These are phyloP conservation scores for Monarcha castaneiventris DNA, from an alignment of 2,113 vertebrate genomes.

Conservation along the genomic window DNA sequence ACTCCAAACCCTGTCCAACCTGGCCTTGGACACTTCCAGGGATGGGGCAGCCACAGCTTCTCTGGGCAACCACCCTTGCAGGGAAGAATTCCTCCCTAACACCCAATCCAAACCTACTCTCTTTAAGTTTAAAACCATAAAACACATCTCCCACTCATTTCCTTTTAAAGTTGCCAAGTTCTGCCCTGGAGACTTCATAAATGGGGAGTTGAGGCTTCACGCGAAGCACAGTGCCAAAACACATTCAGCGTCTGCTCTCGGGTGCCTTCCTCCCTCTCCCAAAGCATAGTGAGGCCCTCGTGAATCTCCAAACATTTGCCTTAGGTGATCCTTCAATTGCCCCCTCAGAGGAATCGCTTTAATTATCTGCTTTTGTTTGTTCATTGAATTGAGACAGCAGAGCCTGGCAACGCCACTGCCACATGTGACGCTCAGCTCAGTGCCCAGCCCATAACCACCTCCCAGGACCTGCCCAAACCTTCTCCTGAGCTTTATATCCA, in stretches of 20 bases:
- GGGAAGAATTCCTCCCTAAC: not conserved
- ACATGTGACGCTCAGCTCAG: accelerated
- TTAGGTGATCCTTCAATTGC: not conserved
- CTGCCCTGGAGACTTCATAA: not conserved
- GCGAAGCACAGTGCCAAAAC: accelerated
- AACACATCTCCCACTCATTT: not conserved
- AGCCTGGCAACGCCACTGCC: not conserved
- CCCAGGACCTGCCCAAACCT: not conserved
- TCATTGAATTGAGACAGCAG: not conserved
- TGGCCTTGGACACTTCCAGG: not conserved
- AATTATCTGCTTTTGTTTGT: not conserved
- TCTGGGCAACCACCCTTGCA: not conserved
- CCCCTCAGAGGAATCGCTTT: not conserved
- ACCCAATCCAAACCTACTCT: not conserved
- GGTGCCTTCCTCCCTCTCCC: not conserved
- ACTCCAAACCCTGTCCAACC: not conserved
- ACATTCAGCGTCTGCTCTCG: accelerated
- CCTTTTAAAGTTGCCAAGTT: not conserved
- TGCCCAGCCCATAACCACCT: too few species aligned
- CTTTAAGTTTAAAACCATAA: not conserved
- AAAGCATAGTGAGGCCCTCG: accelerated
- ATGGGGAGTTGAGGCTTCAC: not conserved
- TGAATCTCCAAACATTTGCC: not conserved
- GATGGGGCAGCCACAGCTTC: not conserved
- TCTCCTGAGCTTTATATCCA: not conserved